phyloP scores from a whole-genome alignment of 2,797 vertebrate genomes.

The Lerista edwardsae region DNA sequence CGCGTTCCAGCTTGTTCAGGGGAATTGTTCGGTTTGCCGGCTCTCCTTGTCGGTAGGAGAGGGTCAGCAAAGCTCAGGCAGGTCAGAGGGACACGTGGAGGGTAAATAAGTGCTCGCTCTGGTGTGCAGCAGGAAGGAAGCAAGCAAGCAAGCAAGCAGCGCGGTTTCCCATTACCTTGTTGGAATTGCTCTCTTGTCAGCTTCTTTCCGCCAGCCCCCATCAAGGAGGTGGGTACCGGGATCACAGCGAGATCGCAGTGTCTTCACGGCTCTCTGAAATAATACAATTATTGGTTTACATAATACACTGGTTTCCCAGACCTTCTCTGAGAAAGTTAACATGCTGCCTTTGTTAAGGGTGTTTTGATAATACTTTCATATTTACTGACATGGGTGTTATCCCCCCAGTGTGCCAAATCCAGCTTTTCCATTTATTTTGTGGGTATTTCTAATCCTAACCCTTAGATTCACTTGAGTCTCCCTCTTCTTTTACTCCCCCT shows the following conservation, averaged over 20 bases:
- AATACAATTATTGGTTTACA: too few relatives aligned
- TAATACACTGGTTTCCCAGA: neutral
- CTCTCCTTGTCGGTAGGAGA: neutral
- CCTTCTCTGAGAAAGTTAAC: rapidly evolving
- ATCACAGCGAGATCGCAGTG: neutral
- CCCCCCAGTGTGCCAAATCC: neutral
- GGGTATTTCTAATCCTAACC: neutral
- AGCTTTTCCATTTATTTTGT: neutral
- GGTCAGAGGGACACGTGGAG: neutral
- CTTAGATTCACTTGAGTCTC: neutral
- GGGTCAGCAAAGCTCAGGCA: neutral
- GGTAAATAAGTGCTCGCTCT: neutral
- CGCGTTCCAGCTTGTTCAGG: neutral
- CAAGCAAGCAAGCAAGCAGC: too few relatives aligned
- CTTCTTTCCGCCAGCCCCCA: neutral
- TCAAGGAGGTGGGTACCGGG: neutral
- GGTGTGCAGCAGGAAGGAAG: too few relatives aligned
- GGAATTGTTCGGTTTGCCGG: too few relatives aligned
- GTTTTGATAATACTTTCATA: neutral
- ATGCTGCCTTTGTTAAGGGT: neutral
- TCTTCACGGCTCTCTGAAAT: neutral
- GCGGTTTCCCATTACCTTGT: too few relatives aligned
- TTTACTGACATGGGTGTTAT: neutral
- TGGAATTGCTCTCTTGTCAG: neutral
- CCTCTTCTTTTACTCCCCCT: neutral